Evolutionary conservation across 2,113 vertebrate genomes (phyloP).

Genomic region (Riparia riparia): DNA sequence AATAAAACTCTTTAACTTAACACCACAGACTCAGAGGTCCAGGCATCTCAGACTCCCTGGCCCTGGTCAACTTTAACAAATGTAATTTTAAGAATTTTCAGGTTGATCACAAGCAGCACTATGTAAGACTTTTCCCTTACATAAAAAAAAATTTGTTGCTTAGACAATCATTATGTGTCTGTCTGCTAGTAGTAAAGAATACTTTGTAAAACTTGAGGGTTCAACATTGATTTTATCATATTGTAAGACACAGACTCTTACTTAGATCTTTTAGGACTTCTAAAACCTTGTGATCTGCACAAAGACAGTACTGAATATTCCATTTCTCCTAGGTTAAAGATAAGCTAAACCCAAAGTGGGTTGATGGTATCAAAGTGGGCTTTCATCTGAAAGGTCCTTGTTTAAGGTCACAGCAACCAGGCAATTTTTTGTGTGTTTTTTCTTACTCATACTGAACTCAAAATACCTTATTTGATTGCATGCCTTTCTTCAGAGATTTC

Average conservation of each 20-base stretch:
- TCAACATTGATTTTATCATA: not conserved
- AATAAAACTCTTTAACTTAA: not conserved
- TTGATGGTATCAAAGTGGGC: not conserved
- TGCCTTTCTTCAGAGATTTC: not conserved
- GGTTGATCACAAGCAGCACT: not conserved
- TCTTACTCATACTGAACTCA: not conserved
- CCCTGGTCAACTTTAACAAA: not conserved
- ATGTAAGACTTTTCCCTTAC: not conserved
- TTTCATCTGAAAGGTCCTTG: conserved; percentile 7
- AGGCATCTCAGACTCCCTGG: not conserved
- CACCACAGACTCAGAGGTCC: not conserved
- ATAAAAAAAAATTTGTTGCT: not conserved
- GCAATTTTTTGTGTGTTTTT: not conserved
- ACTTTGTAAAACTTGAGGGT: not conserved
- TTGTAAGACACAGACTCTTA: not conserved
- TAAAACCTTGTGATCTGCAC: not conserved
- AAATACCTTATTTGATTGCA: not conserved
- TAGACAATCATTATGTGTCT: not conserved
- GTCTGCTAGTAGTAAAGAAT: not conserved
- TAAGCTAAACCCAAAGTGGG: not conserved
- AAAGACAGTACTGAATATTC: not conserved
- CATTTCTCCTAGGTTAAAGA: not conserved
- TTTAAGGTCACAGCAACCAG: not conserved
- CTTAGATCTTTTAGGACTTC: not conserved
- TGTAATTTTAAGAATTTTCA: not conserved